Percentiles rank a stretch among this genome's conserved stretches.
Evolutionary conservation across 2,113 vertebrate species (phyloP).

Genomic region (Microcebus ravelobensis): DNA sequence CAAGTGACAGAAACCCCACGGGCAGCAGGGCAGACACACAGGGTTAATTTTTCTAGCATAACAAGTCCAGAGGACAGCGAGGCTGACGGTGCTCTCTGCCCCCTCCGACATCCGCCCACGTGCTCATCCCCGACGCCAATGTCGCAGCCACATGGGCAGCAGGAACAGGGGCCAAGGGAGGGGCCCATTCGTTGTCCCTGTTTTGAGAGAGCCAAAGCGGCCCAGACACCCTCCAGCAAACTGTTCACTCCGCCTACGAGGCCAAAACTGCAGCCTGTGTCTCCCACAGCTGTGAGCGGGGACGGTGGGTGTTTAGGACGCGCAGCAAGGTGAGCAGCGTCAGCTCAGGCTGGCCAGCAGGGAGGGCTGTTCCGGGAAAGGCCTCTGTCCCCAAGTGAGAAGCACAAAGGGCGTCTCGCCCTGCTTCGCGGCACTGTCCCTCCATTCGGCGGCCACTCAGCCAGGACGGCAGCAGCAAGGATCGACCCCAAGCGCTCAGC

Average conservation of each 20-base stretch:
- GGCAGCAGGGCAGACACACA: not conserved
- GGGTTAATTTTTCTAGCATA: not conserved
- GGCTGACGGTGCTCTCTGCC: rapidly evolving
- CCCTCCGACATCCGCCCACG: too few relatives aligned
- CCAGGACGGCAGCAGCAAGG: not conserved
- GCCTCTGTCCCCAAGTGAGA: not conserved
- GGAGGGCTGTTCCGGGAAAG: not conserved
- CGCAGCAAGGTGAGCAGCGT: rapidly evolving
- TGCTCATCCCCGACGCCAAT: too few relatives aligned
- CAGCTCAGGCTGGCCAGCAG: not conserved
- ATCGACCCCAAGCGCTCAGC: not conserved
- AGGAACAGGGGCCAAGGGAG: too few relatives aligned
- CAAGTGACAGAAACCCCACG: not conserved
- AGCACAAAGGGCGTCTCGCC: not conserved
- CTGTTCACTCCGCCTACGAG: rapidly evolving
- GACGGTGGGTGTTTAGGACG: rapidly evolving
- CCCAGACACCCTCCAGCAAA: not conserved
- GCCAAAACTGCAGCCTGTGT: rapidly evolving
- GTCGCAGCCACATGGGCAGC: too few relatives aligned
- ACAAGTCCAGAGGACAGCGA: not conserved
- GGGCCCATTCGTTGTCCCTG: too few relatives aligned
- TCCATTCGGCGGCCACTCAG: rapidly evolving
- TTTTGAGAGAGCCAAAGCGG: not conserved
- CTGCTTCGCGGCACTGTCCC: rapidly evolving
- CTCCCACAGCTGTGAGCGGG: rapidly evolving